Conservation (phyloP, 2,113 vertebrate genomes). For the Litocranius walleri region DNA sequence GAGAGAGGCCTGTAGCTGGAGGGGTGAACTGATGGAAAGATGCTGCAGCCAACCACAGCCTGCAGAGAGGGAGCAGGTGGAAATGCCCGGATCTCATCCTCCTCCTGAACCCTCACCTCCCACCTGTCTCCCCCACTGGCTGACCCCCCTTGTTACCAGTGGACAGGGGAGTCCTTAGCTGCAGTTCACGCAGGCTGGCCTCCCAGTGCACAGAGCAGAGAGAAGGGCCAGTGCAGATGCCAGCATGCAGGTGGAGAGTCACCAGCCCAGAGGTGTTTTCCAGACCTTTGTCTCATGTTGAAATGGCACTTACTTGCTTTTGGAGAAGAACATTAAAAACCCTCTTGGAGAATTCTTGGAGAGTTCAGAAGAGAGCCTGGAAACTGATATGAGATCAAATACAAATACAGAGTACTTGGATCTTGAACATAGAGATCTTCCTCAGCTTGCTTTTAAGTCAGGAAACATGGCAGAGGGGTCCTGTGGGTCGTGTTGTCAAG, state of each 20-base stretch:
- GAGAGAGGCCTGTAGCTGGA: not conserved
- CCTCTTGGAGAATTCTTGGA: too few relatives aligned
- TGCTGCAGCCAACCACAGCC: not conserved
- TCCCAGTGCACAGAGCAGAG: not conserved
- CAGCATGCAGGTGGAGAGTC: rapidly evolving
- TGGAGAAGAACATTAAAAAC: not conserved
- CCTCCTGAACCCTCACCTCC: not conserved
- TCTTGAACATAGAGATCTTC: not conserved
- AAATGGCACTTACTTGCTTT: not conserved
- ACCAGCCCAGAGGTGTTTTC: not conserved
- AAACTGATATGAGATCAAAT: not conserved
- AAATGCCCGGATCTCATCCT: rapidly evolving
- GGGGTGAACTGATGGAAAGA: rapidly evolving
- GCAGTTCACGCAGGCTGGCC: rapidly evolving
- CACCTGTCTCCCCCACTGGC: not conserved
- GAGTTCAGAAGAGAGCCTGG: not conserved
- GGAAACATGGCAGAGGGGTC: not conserved
- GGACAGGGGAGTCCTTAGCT: not conserved
- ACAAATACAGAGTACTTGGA: too few relatives aligned
- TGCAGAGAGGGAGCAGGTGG: not conserved
- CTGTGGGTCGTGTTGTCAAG: not conserved
- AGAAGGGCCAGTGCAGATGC: not conserved
- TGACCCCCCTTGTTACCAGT: not conserved
- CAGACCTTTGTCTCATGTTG: not conserved
- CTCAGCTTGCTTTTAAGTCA: not conserved